A percentile compares a stretch with the other conserved stretches of the same genome.
phyloP scores from a whole-genome alignment of 2,888 invertebrate species.

The Ormyrus thymus region DNA sequence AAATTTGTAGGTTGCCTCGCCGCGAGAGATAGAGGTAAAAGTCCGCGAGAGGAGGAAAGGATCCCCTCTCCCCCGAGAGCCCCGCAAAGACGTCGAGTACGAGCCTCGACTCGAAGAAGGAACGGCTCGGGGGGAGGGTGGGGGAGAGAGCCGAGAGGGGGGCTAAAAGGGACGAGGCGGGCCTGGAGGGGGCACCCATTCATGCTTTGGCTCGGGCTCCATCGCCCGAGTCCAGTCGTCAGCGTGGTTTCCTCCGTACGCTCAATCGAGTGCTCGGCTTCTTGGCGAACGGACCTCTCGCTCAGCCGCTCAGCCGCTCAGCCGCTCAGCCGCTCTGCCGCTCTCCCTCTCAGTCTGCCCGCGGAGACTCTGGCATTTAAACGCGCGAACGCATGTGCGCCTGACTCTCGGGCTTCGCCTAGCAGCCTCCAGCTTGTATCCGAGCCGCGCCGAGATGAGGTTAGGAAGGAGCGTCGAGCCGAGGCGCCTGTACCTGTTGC shows the following conservation, averaged over 20 bases:
- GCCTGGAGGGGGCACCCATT: slow-evolving; percentile 41
- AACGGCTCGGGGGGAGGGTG: not conserved
- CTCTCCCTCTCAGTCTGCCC: too few species aligned
- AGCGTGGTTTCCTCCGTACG: slow-evolving; percentile 36
- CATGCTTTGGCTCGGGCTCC: slow-evolving; percentile 38
- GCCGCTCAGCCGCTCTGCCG: too few species aligned
- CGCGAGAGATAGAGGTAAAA: slow-evolving; percentile 1
- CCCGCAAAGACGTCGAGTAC: slow-evolving; percentile 49
- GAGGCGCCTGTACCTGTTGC: slow-evolving; percentile 13
- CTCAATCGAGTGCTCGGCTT: not conserved
- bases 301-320: too few species aligned
- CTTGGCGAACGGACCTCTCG: not conserved
- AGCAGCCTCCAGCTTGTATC: too few species aligned
- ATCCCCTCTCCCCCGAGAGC: not conserved
- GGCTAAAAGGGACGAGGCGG: slow-evolving; percentile 26
- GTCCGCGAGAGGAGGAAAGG: slow-evolving; percentile 19
- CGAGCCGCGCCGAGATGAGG: slow-evolving; percentile 9
- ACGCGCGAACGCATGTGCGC: too few species aligned
- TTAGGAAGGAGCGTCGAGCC: slow-evolving; percentile 24
- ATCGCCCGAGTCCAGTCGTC: slow-evolving; percentile 31
- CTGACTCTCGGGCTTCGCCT: too few species aligned
- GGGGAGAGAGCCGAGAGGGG: not conserved
- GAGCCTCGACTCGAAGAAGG: not conserved
- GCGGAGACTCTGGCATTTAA: too few species aligned
- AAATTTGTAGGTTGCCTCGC: slow-evolving; percentile 26